Evolutionary conservation across 2,113 vertebrate species (phyloP).

Genomic region (Poecile atricapillus): DNA sequence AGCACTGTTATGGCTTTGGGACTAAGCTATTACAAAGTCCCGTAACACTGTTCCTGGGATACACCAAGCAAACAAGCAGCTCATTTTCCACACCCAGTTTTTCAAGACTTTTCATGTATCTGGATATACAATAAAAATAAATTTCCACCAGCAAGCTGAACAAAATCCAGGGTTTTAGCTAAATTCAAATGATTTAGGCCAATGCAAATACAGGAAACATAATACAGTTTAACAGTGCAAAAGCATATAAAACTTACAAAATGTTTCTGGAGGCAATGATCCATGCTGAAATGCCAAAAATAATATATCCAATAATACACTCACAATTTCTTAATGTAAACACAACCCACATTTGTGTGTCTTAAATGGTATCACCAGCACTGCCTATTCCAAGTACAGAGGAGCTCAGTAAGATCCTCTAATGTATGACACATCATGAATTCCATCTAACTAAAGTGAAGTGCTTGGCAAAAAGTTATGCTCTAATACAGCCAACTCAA

Average conservation of each 20-base stretch:
- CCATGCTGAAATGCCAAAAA: constrained; percentile 21
- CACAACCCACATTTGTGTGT: background rate
- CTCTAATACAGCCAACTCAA: background rate
- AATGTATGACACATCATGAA: background rate
- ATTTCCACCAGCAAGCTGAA: constrained; percentile 47
- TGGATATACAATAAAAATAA: constrained; percentile 41
- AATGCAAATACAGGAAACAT: constrained; percentile 56
- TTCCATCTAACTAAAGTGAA: background rate
- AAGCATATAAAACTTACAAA: constrained; percentile 40
- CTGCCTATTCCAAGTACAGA: background rate
- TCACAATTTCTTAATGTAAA: background rate
- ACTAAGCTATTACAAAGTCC: background rate
- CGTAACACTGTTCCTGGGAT: background rate
- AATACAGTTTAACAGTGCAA: constrained; percentile 27
- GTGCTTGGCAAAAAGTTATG: background rate
- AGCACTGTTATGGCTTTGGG: background rate
- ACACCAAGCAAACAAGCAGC: background rate
- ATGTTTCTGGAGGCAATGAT: constrained; percentile 39
- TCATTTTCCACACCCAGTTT: background rate
- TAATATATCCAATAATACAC: background rate
- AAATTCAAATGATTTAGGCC: constrained; percentile 32
- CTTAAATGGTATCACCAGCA: background rate
- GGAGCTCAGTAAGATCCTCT: background rate
- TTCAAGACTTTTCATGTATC: background rate
- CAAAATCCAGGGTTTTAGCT: constrained; percentile 44